Percentiles rank a stretch among this genome's conserved stretches.
These are phyloP conservation scores for Sialis fuliginosa DNA, from an alignment of 2,888 invertebrate genomes.

Conservation along the genomic window DNA sequence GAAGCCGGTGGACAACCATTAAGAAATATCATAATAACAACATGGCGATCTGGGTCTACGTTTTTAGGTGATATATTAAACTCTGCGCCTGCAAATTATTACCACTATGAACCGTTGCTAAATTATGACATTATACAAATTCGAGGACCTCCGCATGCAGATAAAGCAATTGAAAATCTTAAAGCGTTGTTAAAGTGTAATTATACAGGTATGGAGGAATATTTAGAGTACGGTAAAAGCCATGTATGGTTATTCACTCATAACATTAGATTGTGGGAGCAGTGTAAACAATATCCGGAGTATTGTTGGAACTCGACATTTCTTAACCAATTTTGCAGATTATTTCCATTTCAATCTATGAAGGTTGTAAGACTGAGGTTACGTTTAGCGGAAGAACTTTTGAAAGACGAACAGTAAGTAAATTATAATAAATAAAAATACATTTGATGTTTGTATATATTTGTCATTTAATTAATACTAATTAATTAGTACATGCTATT, in stretches of 20 bases:
- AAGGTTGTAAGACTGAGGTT: constrained; percentile 68
- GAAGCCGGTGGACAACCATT: constrained; percentile 54
- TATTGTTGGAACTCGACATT: constrained; percentile 54
- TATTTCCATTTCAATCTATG: constrained; percentile 80
- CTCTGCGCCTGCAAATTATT: constrained; percentile 70
- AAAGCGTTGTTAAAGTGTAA: constrained; percentile 61
- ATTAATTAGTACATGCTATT: no score
- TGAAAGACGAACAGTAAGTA: constrained; percentile 53
- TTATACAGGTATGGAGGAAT: constrained; percentile 53
- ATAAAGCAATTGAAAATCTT: constrained; percentile 45
- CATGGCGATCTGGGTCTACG: constrained; percentile 82
- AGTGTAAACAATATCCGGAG: constrained; percentile 47
- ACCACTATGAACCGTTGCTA: constrained; percentile 78
- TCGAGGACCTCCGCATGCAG: constrained; percentile 52
- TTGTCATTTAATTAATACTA: no score
- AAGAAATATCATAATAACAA: constrained; percentile 64
- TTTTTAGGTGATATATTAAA: constrained; percentile 75
- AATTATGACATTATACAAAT: constrained; percentile 71
- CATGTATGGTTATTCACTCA: constrained; percentile 72
- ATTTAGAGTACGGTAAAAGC: constrained; percentile 57
- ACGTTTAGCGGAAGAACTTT: constrained; percentile 47
- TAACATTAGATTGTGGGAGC: constrained; percentile 68
- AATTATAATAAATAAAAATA: not conserved
- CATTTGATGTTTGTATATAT: no score
- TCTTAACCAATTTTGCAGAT: constrained; percentile 57